phyloP scores from a whole-genome alignment of 2,888 invertebrate species.

The Eudemis profundana region DNA sequence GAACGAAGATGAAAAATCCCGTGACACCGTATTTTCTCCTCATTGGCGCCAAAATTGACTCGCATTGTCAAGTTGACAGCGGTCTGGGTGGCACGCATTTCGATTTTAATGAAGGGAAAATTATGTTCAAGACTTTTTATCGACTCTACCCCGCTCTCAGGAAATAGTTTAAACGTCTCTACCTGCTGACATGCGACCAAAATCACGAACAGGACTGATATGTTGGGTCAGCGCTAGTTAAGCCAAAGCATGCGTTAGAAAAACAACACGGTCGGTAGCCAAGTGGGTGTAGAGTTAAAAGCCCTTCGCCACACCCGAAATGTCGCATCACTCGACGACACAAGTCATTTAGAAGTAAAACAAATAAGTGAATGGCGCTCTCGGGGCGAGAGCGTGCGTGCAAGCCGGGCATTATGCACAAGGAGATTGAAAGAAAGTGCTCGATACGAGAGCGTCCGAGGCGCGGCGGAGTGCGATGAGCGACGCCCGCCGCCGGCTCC shows the following conservation, averaged over 20 bases:
- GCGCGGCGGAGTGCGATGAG: constrained; percentile 77
- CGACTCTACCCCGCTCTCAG: constrained; percentile 10
- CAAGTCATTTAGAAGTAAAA: constrained; percentile 77
- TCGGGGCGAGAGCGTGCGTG: constrained; percentile 72
- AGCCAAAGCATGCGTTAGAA: constrained; percentile 46
- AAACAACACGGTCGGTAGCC: constrained; percentile 45
- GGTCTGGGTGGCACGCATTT: constrained; percentile 74
- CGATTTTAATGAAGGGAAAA: constrained; percentile 56
- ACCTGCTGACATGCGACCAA: constrained; percentile 55
- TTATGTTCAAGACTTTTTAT: constrained; percentile 38
- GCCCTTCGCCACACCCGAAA: constrained; percentile 72
- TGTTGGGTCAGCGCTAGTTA: constrained; percentile 62
- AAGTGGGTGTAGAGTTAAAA: constrained; percentile 69
- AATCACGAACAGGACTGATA: constrained; percentile 58
- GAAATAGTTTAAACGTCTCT: background rate
- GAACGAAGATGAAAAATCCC: background rate
- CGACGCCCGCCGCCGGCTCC: constrained; percentile 74
- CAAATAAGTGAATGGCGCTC: constrained; percentile 79
- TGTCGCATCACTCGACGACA: constrained; percentile 67
- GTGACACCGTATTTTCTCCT: constrained; percentile 35
- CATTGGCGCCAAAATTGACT: constrained; percentile 80
- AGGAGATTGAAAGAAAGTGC: constrained; percentile 81
- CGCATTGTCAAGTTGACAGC: constrained; percentile 76
- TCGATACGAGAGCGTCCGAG: constrained; percentile 80
- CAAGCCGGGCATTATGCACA: constrained; percentile 79